These are phyloP conservation scores for Caranx melampygus DNA, from an alignment of 2,113 vertebrate species.

Conservation along the genomic window DNA sequence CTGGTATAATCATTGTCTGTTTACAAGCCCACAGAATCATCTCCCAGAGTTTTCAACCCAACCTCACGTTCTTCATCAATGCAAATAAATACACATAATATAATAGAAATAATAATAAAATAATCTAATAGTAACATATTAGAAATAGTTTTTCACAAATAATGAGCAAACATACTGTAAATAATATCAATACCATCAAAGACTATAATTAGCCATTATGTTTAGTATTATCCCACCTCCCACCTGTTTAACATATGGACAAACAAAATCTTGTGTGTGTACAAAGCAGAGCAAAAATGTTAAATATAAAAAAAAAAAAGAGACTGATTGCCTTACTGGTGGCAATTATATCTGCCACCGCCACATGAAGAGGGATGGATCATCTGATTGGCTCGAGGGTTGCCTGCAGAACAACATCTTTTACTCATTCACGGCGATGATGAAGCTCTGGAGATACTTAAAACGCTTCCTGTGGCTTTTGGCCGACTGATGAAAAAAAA, in stretches of 20 bases:
- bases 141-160: too few relatives aligned
- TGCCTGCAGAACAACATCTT: slow-evolving; percentile 37
- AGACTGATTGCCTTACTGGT: neutral
- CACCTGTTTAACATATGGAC: neutral
- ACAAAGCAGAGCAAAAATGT: neutral
- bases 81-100: too few relatives aligned
- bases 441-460: slow-evolving; percentile 39
- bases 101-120: too few relatives aligned
- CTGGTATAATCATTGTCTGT: too few relatives aligned
- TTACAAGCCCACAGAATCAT: too few relatives aligned
- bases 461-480: slow-evolving; percentile 42
- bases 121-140: too few relatives aligned
- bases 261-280: neutral
- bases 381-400: neutral
- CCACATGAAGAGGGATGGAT: neutral
- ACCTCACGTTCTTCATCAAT: too few relatives aligned
- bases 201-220: too few relatives aligned
- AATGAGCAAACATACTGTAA: too few relatives aligned
- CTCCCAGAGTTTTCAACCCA: too few relatives aligned
- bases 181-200: too few relatives aligned
- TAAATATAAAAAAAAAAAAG: neutral
- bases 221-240: too few relatives aligned
- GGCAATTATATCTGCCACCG: slow-evolving; percentile 3
- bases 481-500: slow-evolving; percentile 28
- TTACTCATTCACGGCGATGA: slow-evolving; percentile 25